Evolutionary conservation across 1,140 invertebrate genomes (phyloP).

Genomic region (Chrysopa pallens): DNA sequence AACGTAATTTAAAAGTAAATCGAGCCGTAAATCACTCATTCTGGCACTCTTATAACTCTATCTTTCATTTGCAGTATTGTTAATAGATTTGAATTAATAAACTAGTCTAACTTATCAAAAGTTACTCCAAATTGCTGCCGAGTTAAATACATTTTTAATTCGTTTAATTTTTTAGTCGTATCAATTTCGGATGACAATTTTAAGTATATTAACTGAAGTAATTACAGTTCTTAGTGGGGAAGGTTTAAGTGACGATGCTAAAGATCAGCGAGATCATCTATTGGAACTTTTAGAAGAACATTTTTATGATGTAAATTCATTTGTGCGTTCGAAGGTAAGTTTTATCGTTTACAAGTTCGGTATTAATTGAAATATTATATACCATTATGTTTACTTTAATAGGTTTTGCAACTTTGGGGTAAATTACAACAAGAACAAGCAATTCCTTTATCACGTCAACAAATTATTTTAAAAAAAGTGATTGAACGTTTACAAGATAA

Average conservation of each 20-base stretch:
- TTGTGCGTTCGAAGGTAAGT: conserved; percentile 56
- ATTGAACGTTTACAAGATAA: conserved; percentile 56
- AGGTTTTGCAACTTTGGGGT: conserved; percentile 59
- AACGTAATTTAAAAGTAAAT: too few relatives aligned
- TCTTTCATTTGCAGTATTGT: too few relatives aligned
- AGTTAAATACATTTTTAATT: not conserved
- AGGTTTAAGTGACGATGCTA: conserved; percentile 40
- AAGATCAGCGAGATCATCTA: conserved; percentile 46
- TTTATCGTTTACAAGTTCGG: not conserved
- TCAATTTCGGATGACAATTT: conserved; percentile 56
- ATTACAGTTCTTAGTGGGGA: conserved; percentile 51
- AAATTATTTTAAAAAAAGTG: conserved; percentile 38
- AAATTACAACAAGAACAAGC: conserved; percentile 49
- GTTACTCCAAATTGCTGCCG: too few relatives aligned
- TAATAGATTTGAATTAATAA: too few relatives aligned
- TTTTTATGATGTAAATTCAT: conserved; percentile 63
- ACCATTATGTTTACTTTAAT: conserved; percentile 1
- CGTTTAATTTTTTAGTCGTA: conserved; percentile 39
- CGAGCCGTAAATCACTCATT: too few relatives aligned
- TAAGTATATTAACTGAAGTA: conserved; percentile 60
- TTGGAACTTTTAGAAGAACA: conserved; percentile 58
- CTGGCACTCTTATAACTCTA: too few relatives aligned
- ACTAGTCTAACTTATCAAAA: too few relatives aligned
- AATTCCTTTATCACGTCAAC: conserved; percentile 47
- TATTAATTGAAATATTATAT: not conserved